Conservation (phyloP, 2,888 invertebrate genomes). For the Malthinus seriepunctatus region DNA sequence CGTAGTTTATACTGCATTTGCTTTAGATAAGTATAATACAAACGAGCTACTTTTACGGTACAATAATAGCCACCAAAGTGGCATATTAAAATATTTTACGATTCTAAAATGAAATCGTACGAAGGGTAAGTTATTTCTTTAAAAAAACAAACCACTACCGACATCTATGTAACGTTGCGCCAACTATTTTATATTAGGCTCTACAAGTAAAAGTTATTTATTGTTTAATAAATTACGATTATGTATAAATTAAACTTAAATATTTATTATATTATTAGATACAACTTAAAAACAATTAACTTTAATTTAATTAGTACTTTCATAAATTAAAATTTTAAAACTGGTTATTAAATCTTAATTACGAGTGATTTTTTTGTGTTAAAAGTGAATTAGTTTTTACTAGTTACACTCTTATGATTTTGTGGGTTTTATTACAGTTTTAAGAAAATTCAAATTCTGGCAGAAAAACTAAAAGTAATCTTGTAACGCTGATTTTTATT, state of each 20-base stretch:
- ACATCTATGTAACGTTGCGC: slow-evolving; percentile 5
- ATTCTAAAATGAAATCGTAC: slow-evolving; percentile 31
- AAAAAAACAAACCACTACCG: background rate
- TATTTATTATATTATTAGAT: too few species aligned
- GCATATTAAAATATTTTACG: slow-evolving; percentile 53
- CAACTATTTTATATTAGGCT: background rate
- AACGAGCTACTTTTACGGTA: slow-evolving; percentile 53
- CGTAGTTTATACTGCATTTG: slow-evolving; percentile 45
- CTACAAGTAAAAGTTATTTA: background rate
- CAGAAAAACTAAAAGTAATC: too few species aligned
- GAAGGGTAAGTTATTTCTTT: slow-evolving; percentile 6
- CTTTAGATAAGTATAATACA: slow-evolving; percentile 49
- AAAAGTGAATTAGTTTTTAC: too few species aligned
- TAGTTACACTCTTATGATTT: too few species aligned
- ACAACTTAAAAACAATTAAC: too few species aligned
- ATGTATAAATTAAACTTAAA: background rate
- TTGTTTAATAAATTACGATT: background rate
- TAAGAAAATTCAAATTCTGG: too few species aligned
- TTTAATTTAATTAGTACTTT: too few species aligned
- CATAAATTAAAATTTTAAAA: too few species aligned
- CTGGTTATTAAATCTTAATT: too few species aligned
- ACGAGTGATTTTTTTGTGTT: too few species aligned
- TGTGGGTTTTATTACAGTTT: too few species aligned
- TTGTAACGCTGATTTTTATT: too few species aligned
- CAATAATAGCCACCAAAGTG: slow-evolving; percentile 53